phyloP scores from a whole-genome alignment of 2,113 vertebrate genomes.

The Chamaetylas fuelleborni region DNA sequence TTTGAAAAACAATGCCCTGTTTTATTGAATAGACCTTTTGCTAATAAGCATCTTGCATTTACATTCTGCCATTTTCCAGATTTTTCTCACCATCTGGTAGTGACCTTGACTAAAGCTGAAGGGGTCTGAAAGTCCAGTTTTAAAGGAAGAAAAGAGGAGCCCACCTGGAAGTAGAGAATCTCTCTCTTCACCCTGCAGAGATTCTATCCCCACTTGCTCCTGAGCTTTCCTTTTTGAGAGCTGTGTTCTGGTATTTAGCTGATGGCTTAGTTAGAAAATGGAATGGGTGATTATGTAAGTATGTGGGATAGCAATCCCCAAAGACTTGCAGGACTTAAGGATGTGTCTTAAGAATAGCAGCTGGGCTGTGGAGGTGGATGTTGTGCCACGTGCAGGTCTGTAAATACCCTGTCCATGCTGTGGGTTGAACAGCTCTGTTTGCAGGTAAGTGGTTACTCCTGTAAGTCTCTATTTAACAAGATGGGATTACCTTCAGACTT shows the following conservation, averaged over 20 bases:
- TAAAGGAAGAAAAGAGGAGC: background rate
- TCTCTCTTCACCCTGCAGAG: background rate
- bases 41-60: background rate
- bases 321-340: slow-evolving; percentile 1
- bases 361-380: background rate
- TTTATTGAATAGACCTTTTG: background rate
- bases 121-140: background rate
- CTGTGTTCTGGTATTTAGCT: background rate
- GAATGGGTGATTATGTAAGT: background rate
- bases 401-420: background rate
- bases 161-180: background rate
- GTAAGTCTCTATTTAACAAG: background rate
- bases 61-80: background rate
- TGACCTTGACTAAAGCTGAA: background rate
- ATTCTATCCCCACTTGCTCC: background rate
- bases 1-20: background rate
- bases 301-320: slow-evolving; percentile 4
- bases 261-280: slow-evolving; percentile 10
- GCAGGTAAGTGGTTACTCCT: background rate
- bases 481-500: slow-evolving; percentile 22
- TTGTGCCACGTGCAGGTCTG: background rate
- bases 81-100: background rate
- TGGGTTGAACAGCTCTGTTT: background rate
- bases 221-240: background rate
- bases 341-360: slow-evolving; percentile 10